Evolutionary conservation across 2,888 invertebrate species (phyloP).

Genomic region (Bellardia pandia): DNA sequence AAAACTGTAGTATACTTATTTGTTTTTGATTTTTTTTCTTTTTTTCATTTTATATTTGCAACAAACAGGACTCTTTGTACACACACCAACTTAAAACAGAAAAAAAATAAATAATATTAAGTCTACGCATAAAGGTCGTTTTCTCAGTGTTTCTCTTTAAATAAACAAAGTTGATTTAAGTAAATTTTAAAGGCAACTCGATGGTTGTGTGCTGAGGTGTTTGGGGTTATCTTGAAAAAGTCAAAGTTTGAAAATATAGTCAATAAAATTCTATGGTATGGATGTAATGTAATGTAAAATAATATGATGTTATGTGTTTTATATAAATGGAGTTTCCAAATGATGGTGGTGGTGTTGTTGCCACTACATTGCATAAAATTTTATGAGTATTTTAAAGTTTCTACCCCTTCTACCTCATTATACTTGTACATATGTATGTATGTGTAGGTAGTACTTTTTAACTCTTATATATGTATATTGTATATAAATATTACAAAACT

Average conservation of each 20-base stretch:
- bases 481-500: slow-evolving; percentile 17
- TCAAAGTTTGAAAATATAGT: slow-evolving; percentile 55
- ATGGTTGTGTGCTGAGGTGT: slow-evolving; percentile 3
- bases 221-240: slow-evolving; percentile 42
- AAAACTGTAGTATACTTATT: slow-evolving; percentile 25
- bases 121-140: slow-evolving; percentile 52
- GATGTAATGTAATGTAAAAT: slow-evolving; percentile 39
- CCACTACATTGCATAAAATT: slow-evolving; percentile 55
- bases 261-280: slow-evolving; percentile 45
- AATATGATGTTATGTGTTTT: slow-evolving; percentile 18
- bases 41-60: not conserved
- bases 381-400: slow-evolving; percentile 53
- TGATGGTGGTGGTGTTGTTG: not conserved
- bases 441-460: not conserved
- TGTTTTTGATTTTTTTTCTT: not conserved
- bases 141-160: slow-evolving; percentile 2
- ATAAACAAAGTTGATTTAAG: slow-evolving; percentile 45
- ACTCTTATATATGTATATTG: not conserved
- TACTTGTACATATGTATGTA: slow-evolving; percentile 5
- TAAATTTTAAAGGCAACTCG: slow-evolving; percentile 44
- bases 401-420: not conserved
- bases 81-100: not conserved
- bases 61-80: slow-evolving; percentile 25
- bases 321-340: not conserved
- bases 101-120: slow-evolving; percentile 11